Evolutionary conservation across 2,113 vertebrate species (phyloP), one percentile per base, ranked within the genome.

Genomic region (Philantomba maxwellii): DNA sequence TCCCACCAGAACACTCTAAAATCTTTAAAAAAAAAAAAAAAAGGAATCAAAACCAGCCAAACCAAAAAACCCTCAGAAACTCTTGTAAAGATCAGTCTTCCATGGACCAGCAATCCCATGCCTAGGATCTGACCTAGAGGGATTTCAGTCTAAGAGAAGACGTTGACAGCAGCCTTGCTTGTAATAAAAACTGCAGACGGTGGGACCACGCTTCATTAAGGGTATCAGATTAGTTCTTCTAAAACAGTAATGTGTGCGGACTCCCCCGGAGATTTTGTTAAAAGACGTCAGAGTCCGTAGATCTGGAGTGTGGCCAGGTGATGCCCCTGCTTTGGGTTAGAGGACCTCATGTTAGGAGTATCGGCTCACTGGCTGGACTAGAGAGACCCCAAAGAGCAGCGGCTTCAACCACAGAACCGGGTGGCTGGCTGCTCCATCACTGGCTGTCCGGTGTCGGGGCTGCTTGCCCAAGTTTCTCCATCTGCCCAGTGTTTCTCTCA

Each of bases 131-230:
- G 33, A 73, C 19, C 17, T 33, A 9, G 49, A 75, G 28, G 53
- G 13, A 77, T 7, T 30, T 7, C 39, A 36, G 73, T 9, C 6
- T 16, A 45, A 25, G 23, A 30, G 66, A 39, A 28, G 3, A 21
- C 8, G 1, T 1, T 30, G 21, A 7, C 33, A 3, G 39, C 9
- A 8, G 7, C 39, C 81, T 87, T 30, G 55, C 84, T 73, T 26
- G 16, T 36, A 23, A 21, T 23, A 14, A 14, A 78, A 25, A 21
- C 5, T 13, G n/a, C 53, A 21, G 12, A 49, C 13, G 13, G 16
- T 1, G 0, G 13, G 30, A 70, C 30, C 1, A 2, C 25, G 19
- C 30, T n/a, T 33, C 66, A 13, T 39, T 26, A 43, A 36, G 1
- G 4, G 6, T 43, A 19, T 43, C 51, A 77, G 16, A 36, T 6